Base-by-base conservation (phyloP, 2,797 vertebrate genomes). In the Neostethus bicornis region DNA sequence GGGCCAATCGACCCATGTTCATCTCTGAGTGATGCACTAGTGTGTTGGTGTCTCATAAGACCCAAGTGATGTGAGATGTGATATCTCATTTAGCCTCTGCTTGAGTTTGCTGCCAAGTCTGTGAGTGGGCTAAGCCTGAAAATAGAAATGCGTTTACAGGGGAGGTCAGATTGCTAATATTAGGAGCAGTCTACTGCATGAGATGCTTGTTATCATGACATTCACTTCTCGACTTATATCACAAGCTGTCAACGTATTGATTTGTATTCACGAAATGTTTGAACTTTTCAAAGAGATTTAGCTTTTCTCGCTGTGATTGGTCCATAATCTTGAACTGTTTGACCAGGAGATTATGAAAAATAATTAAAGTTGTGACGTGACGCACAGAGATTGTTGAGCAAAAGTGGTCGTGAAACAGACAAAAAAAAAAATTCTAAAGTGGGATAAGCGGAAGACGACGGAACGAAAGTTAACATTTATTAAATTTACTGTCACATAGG, bases 121-220 rank as follows among this genome's bases (percentile, higher is more conserved):
- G 63, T 69, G 79, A 81, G 84, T 86, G 80, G 81, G 85, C 75
- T 74, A n/a, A 58, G 66, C n/a, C 72, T 79, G 61, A 58, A 83
- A 86, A 87, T 83, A 89, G 81, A 75, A 75, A 60, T 47, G 38
- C 29, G 8, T 83, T 83, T 69, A 66, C 46, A 60, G 39, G 65
- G 59, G 56, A 70, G 83, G 79, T 83, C 77, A 77, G 61, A 62
- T 73, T 77, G 49, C 72, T 78, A 76, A 84, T 80, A 85, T 85
- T 58, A 81, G 82, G 77, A 58, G 47, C 63, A 51, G 59, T 76
- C 52, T 31, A 38, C 58, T 66, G 71, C 66, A 60, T 60, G 61
- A 76, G 43, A 67, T 75, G 29, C 44, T 69, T 68, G 66, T 73
- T 32, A 34, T 66, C 23, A 46, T 59, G 50, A 59, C 51, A 23